Evolutionary conservation across 2,888 invertebrate species (phyloP), one percentile per base, ranked within the genome.

Genomic region (Sthenelais limicola): DNA sequence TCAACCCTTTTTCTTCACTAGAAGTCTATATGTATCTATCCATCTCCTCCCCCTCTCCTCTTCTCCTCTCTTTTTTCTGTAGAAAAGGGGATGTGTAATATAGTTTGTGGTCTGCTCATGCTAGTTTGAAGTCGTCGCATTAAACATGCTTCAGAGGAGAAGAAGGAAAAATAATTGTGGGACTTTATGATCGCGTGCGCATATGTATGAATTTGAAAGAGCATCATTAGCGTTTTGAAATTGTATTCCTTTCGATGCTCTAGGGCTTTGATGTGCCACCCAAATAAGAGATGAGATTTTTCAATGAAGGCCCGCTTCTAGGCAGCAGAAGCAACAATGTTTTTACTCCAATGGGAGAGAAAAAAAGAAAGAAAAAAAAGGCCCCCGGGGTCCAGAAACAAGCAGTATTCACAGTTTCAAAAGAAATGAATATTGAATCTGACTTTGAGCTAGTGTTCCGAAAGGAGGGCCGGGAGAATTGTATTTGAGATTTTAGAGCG

Each of bases 351-450:
- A n/a, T n/a, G n/a, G n/a, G n/a, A n/a, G n/a, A n/a, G n/a, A n/a
- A n/a, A n/a, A n/a, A n/a, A n/a, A n/a, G n/a, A n/a, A n/a, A n/a
- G n/a, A n/a, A n/a, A n/a, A n/a, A n/a, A n/a, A n/a, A n/a, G n/a
- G n/a, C 62, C 62, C 62, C 26, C 38, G 38, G 62, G 62, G 38
- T 26, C 62, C 26, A 26, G 24, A 56, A 28, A 26, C 24, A 4
- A 5, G 21, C 62, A 35, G 62, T 24, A 35, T 56, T 32, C 56
- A 26, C 38, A 7, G 62, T 38, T 62, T 62, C 62, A 62, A 62
- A 62, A 38, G 38, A 62, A 62, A 62, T 62, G 62, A 62, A 62
- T 62, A 62, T 62, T 38, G 62, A 62, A 62, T 33, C 62, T 12
- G 62, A 62, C 62, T 62, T n/a, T 7, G 38, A 35, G 38, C 38